Conservation (phyloP, 2,797 vertebrate genomes). For the Neosilurus hyrtlii region DNA sequence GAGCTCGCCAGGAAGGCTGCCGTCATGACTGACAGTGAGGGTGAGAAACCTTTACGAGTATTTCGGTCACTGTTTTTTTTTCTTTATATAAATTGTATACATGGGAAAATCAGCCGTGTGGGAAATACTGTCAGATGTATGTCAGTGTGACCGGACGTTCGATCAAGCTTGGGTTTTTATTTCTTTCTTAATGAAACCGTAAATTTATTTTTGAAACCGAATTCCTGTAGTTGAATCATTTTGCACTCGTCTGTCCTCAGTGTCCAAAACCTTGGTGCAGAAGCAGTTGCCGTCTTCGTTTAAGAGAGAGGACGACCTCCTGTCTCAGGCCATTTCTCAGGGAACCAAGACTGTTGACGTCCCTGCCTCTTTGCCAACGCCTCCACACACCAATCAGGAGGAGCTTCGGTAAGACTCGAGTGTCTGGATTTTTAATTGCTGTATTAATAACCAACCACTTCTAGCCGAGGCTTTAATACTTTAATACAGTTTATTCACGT, state of each 20-base stretch:
- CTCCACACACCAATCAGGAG: conserved; percentile 97
- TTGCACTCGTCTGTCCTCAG: conserved; percentile 27
- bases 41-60: conserved; percentile 58
- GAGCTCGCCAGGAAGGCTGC: conserved; percentile 83
- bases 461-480: neutral
- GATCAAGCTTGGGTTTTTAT: neutral
- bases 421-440: neutral
- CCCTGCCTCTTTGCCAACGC: conserved; percentile 93
- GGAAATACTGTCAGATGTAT: neutral
- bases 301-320: conserved; percentile 82
- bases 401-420: conserved; percentile 80
- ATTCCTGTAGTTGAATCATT: neutral
- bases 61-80: neutral
- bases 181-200: neutral
- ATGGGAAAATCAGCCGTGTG: neutral
- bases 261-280: conserved; percentile 66
- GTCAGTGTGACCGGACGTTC: neutral
- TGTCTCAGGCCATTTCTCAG: conserved; percentile 79
- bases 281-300: conserved; percentile 81
- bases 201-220: neutral
- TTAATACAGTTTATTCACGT: neutral
- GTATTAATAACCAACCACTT: neutral
- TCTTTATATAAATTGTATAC: neutral
- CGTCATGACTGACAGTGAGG: conserved; percentile 76
- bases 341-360: conserved; percentile 89